phyloP scores from a whole-genome alignment of 2,113 vertebrate genomes.

The Labeo catla region DNA sequence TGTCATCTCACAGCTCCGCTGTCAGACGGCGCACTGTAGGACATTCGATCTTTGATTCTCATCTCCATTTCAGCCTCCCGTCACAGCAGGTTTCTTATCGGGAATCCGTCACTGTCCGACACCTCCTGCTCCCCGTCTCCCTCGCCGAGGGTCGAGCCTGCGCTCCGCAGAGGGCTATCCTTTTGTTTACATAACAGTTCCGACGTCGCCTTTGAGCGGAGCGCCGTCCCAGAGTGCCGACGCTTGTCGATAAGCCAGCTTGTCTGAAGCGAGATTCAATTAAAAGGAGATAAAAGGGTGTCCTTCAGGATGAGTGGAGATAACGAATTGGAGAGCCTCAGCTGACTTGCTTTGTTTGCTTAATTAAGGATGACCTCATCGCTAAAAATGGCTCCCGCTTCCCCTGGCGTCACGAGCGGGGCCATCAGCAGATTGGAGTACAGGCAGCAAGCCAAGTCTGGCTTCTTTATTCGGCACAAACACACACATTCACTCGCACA shows the following conservation, averaged over 20 bases:
- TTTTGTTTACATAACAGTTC: conserved; percentile 72
- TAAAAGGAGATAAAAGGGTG: conserved; percentile 78
- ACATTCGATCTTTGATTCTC: conserved; percentile 72
- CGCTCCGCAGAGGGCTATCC: neutral
- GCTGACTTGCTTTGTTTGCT: conserved; percentile 79
- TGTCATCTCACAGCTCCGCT: conserved; percentile 71
- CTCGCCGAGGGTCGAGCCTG: neutral
- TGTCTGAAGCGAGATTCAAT: conserved; percentile 74
- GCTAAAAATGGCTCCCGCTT: conserved; percentile 82
- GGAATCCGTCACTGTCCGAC: conserved; percentile 61
- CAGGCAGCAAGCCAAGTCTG: conserved; percentile 75
- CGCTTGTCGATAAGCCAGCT: conserved; percentile 70
- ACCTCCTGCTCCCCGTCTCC: conserved; percentile 1
- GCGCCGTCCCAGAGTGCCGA: conserved; percentile 57
- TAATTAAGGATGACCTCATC: conserved; percentile 85
- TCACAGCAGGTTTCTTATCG: conserved; percentile 65
- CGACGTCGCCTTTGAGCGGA: conserved; percentile 66
- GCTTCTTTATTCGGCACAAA: conserved; percentile 31
- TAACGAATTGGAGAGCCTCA: conserved; percentile 79
- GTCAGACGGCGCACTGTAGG: conserved; percentile 62
- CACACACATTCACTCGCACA: conserved; percentile 9
- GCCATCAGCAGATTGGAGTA: conserved; percentile 83
- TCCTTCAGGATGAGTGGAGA: conserved; percentile 79
- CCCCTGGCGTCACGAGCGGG: conserved; percentile 77
- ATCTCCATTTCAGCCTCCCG: conserved; percentile 63